Conservation (phyloP, 2,888 invertebrate species). For the Lithophane semibrunnea region DNA sequence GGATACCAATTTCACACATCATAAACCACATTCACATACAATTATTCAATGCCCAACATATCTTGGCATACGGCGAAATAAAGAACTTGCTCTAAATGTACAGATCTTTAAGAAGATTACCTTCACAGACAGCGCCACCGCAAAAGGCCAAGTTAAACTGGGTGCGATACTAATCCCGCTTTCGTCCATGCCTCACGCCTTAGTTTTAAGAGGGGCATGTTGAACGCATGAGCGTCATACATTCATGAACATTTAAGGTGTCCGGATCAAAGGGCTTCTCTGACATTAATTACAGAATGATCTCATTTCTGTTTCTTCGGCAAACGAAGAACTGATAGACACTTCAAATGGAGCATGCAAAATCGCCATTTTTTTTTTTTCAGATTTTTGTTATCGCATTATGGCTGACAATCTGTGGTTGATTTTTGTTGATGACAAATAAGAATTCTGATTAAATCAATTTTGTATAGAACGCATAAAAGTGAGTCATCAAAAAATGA, state of each 20-base stretch:
- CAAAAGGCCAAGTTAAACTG: neutral
- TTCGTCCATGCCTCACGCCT: constrained; percentile 49
- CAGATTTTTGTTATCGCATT: neutral
- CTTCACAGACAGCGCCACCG: neutral
- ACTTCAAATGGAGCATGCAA: constrained; percentile 56
- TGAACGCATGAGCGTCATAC: constrained; percentile 78
- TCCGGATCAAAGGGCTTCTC: constrained; percentile 81
- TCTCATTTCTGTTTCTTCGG: constrained; percentile 65
- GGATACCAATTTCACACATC: constrained; percentile 52
- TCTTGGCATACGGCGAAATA: neutral
- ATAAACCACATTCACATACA: constrained; percentile 29
- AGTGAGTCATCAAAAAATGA: neutral
- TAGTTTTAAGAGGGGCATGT: constrained; percentile 67
- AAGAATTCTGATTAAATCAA: neutral
- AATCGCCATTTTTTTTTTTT: constrained; percentile 24
- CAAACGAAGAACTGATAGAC: constrained; percentile 65
- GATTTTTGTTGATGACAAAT: neutral
- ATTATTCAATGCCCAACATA: neutral
- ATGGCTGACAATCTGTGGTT: neutral
- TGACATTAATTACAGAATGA: constrained; percentile 78
- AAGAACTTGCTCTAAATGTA: neutral
- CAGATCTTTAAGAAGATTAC: neutral
- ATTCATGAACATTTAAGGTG: constrained; percentile 79
- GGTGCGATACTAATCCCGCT: constrained; percentile 36
- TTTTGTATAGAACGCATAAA: neutral